Percentiles rank a stretch among this genome's conserved stretches.
phyloP scores from a whole-genome alignment of 2,113 vertebrate species.

The Psammodynastes pulverulentus region DNA sequence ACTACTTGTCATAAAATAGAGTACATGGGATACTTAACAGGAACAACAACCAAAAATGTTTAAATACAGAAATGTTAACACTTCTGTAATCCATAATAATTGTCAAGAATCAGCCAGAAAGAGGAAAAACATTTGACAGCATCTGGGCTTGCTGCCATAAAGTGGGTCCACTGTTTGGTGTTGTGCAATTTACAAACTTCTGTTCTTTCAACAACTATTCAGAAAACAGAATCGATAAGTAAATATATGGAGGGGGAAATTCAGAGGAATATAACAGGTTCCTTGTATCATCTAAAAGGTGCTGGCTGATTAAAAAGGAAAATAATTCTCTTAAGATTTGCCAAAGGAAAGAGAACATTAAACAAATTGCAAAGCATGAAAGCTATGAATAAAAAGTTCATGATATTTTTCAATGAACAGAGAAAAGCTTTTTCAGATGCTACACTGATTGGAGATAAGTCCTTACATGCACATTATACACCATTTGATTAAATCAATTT shows the following conservation, averaged over 20 bases:
- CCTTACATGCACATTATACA: constrained; percentile 34
- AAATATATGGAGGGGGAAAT: constrained; percentile 64
- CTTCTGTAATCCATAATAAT: constrained; percentile 63
- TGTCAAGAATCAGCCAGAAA: constrained; percentile 63
- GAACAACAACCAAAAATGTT: constrained; percentile 58
- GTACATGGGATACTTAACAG: constrained; percentile 29
- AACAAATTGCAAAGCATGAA: constrained; percentile 58
- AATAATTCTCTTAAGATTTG: constrained; percentile 53
- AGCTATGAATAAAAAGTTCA: constrained; percentile 49
- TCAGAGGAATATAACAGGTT: constrained; percentile 51
- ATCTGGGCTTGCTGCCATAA: constrained; percentile 69
- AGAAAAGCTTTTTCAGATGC: constrained; percentile 11
- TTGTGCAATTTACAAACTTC: constrained; percentile 75
- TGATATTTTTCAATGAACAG: constrained; percentile 18
- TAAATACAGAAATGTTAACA: constrained; percentile 59
- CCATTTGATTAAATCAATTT: constrained; percentile 46
- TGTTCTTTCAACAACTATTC: constrained; percentile 72
- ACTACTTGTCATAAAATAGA: constrained; percentile 43
- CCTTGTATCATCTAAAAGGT: constrained; percentile 59
- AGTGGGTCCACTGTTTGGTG: constrained; percentile 62
- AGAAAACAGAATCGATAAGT: constrained; percentile 68
- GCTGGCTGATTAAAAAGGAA: constrained; percentile 43
- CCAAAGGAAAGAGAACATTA: constrained; percentile 54
- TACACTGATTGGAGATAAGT: constrained; percentile 38
- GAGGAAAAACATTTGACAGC: constrained; percentile 64